Evolutionary conservation across 2,113 vertebrate genomes (phyloP).

Genomic region (Periophthalmus modestus): DNA sequence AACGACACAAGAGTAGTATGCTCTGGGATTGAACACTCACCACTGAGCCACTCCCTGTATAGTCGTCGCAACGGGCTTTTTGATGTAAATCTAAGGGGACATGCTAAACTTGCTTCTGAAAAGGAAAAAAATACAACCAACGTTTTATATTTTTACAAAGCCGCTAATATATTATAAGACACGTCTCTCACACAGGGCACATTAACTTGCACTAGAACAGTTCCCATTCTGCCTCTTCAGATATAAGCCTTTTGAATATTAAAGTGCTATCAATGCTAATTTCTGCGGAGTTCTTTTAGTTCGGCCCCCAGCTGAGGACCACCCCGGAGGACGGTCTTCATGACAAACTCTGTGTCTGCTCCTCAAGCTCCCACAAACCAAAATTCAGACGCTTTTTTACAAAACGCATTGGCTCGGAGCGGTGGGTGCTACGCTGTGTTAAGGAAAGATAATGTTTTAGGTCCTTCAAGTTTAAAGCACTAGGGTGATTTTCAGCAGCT

Average conservation of each 20-base stretch:
- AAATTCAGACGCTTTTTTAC: background rate
- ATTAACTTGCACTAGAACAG: background rate
- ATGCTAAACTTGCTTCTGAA: background rate
- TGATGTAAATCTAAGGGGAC: no score
- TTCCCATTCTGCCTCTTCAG: background rate
- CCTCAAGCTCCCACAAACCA: background rate
- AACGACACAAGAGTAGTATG: background rate
- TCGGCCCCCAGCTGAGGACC: background rate
- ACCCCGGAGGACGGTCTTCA: background rate
- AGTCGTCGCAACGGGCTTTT: no score
- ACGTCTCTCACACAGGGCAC: background rate
- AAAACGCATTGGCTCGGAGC: background rate
- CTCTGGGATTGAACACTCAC: no score
- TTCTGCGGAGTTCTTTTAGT: background rate
- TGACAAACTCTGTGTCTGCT: background rate
- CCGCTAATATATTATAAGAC: background rate
- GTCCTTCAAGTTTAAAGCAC: background rate
- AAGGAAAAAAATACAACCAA: background rate
- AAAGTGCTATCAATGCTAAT: constrained; percentile 5
- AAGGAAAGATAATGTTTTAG: constrained; percentile 1
- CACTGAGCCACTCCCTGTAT: no score
- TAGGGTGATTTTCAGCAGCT: background rate
- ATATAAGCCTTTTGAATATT: constrained; percentile 8
- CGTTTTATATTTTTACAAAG: background rate
- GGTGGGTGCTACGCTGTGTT: background rate